Evolutionary conservation across 1,140 invertebrate genomes (phyloP).

Genomic region (Sminthurinus signatus): DNA sequence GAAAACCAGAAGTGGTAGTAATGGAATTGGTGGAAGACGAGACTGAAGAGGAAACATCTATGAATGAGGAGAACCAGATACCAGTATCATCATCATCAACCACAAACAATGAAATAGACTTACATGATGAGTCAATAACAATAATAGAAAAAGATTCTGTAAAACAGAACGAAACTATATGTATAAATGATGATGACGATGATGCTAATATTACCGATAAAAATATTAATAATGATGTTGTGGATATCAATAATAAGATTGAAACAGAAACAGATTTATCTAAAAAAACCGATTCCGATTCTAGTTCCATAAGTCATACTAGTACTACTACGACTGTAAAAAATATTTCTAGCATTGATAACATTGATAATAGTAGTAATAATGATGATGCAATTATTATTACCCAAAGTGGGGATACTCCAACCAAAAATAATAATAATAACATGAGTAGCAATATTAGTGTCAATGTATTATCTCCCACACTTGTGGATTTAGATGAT

Average conservation of each 20-base stretch:
- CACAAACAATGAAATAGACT: slow-evolving; percentile 8
- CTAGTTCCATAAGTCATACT: slow-evolving; percentile 4
- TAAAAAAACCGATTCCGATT: not conserved
- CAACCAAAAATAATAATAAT: not conserved
- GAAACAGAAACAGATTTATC: not conserved
- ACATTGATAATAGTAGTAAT: not conserved
- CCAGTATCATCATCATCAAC: slow-evolving; percentile 34
- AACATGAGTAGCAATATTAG: not conserved
- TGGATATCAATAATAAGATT: not conserved
- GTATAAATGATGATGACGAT: not conserved
- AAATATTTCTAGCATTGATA: not conserved
- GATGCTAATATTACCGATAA: slow-evolving; percentile 13
- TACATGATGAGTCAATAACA: not conserved
- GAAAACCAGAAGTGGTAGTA: slow-evolving; percentile 42
- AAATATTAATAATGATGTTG: not conserved
- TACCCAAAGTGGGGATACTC: not conserved
- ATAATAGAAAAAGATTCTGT: slow-evolving; percentile 40
- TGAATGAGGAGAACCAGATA: slow-evolving; percentile 19
- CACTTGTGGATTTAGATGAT: not conserved
- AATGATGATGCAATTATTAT: not conserved
- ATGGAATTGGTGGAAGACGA: slow-evolving; percentile 40
- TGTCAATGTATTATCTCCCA: not conserved
- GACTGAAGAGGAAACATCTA: slow-evolving; percentile 29
- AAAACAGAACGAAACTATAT: slow-evolving; percentile 15
- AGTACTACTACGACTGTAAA: no score